Conservation (phyloP, 1,140 invertebrate species). For the Drosophila pruinosa region DNA sequence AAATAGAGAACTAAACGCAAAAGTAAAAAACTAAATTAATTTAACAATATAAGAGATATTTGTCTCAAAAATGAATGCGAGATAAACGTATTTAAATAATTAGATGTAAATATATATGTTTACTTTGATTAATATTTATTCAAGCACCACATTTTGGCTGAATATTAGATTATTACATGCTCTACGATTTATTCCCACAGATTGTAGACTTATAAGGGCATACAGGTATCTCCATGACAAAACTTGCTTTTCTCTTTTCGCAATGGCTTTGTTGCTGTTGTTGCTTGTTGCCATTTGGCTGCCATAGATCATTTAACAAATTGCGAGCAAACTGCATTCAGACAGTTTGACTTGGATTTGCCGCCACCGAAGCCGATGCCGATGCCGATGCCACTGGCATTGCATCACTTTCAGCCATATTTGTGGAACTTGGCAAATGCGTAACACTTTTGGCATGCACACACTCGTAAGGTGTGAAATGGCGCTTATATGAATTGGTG, state of each 20-base stretch:
- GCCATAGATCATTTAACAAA: conserved; percentile 44
- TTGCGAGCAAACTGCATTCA: conserved; percentile 51
- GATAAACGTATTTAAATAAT: too few relatives aligned
- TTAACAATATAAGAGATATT: too few relatives aligned
- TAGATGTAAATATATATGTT: too few relatives aligned
- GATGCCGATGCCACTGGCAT: conserved; percentile 27
- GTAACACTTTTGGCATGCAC: conserved; percentile 47
- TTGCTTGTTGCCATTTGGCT: conserved; percentile 13
- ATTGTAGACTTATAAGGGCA: conserved; percentile 16
- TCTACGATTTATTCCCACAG: not conserved
- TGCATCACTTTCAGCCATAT: conserved; percentile 58
- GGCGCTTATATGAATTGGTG: conserved; percentile 39
- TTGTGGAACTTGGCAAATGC: conserved; percentile 46
- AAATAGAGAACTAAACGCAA: too few relatives aligned
- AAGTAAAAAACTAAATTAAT: too few relatives aligned
- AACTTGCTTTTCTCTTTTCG: not conserved
- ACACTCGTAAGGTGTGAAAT: conserved; percentile 46
- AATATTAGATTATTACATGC: not conserved
- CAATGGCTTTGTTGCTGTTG: not conserved
- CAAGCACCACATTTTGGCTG: not conserved
- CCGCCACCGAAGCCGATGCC: conserved; percentile 5
- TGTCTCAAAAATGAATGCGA: too few relatives aligned
- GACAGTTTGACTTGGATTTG: conserved; percentile 43
- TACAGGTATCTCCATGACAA: conserved; percentile 4
- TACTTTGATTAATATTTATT: not conserved